Evolutionary conservation across 2,888 invertebrate species (phyloP).

Genomic region (Erpobdella octoculata): DNA sequence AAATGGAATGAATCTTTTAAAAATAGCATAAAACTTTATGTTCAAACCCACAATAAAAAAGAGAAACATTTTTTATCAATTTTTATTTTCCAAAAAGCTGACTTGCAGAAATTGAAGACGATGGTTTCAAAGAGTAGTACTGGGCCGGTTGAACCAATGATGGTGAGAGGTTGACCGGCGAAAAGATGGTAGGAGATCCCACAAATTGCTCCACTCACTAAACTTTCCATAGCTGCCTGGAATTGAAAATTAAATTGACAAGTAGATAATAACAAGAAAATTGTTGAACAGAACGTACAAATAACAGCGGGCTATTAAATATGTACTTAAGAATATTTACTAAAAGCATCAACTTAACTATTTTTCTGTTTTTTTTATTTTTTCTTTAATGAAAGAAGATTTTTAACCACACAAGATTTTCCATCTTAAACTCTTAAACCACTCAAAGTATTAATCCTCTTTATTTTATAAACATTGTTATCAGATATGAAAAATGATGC

Average conservation of each 20-base stretch:
- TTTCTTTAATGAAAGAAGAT: too few species aligned
- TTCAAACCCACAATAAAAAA: background rate
- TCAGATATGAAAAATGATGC: too few species aligned
- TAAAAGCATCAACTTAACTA: background rate
- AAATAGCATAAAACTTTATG: background rate
- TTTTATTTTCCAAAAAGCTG: constrained; percentile 23
- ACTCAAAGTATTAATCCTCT: too few species aligned
- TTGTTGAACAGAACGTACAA: background rate
- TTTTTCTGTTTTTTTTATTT: background rate
- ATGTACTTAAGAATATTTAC: background rate
- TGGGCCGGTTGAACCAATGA: constrained; percentile 50
- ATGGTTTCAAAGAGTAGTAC: constrained; percentile 52
- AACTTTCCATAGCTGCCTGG: constrained; percentile 51
- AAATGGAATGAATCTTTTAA: too few species aligned
- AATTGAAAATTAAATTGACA: background rate
- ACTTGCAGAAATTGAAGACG: constrained; percentile 41
- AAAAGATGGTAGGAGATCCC: constrained; percentile 45
- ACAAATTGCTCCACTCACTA: constrained; percentile 50
- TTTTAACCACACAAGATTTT: too few species aligned
- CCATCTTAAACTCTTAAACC: too few species aligned
- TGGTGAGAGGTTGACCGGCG: constrained; percentile 51
- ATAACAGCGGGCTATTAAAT: background rate
- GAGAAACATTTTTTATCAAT: background rate
- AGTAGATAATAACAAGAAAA: background rate
- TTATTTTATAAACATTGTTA: too few species aligned